These are phyloP conservation scores for Exocentrus adspersus DNA, from an alignment of 2,888 invertebrate genomes.

Conservation along the genomic window DNA sequence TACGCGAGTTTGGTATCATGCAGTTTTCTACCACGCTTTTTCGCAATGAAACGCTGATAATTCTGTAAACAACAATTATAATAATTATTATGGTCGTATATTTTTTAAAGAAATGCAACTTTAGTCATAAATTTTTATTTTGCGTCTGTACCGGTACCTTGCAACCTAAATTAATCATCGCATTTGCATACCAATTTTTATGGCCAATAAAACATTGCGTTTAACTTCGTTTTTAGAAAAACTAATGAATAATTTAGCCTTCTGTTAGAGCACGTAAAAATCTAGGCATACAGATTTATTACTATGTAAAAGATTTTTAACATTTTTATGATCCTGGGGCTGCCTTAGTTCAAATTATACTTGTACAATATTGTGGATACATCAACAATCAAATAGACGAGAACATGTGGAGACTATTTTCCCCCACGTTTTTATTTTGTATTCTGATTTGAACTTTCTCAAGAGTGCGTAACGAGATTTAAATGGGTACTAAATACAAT, in stretches of 20 bases:
- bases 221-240: constrained; percentile 17
- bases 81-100: too few relatives aligned
- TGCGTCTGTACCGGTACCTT: neutral
- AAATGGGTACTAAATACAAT: too few relatives aligned
- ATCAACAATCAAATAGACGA: too few relatives aligned
- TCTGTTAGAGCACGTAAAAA: constrained; percentile 6
- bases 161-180: constrained; percentile 11
- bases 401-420: too few relatives aligned
- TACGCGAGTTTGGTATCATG: too few relatives aligned
- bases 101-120: neutral
- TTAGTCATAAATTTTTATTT: neutral
- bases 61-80: too few relatives aligned
- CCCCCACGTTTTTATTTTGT: too few relatives aligned
- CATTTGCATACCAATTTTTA: constrained; percentile 11
- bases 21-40: too few relatives aligned
- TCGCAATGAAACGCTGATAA: too few relatives aligned
- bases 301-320: neutral
- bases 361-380: too few relatives aligned
- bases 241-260: constrained; percentile 22
- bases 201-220: constrained; percentile 20
- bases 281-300: neutral
- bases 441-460: too few relatives aligned
- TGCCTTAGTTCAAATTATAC: neutral
- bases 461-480: too few relatives aligned
- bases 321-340: neutral